phyloP scores from a whole-genome alignment of 2,113 vertebrate species.

The Siniperca knerii region DNA sequence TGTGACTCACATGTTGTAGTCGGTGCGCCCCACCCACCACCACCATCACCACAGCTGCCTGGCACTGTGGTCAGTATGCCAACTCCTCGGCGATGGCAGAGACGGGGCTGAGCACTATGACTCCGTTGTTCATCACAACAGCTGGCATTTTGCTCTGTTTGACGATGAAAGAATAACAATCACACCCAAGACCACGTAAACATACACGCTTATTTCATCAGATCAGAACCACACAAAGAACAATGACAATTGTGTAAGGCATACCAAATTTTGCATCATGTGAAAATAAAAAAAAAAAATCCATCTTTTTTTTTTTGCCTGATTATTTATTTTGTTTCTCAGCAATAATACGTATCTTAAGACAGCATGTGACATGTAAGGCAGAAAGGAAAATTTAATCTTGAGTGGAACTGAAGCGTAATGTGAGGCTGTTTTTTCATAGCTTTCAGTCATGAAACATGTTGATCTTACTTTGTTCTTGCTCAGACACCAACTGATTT shows the following conservation, averaged over 20 bases:
- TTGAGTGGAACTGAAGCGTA: background rate
- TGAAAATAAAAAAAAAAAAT: background rate
- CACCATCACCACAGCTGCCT: slow-evolving; percentile 45
- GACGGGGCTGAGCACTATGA: slow-evolving; percentile 51
- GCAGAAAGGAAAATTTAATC: background rate
- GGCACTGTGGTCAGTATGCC: slow-evolving; percentile 27
- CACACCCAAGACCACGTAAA: slow-evolving; percentile 6
- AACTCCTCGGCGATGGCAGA: slow-evolving; percentile 48
- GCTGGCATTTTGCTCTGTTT: slow-evolving; percentile 36
- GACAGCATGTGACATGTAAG: background rate
- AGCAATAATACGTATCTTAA: background rate
- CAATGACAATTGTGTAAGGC: background rate
- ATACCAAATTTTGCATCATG: background rate
- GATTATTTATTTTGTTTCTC: slow-evolving; percentile 55
- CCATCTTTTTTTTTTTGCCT: background rate
- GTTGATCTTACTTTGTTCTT: slow-evolving; percentile 1
- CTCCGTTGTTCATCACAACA: slow-evolving; percentile 60
- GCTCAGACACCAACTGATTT: background rate
- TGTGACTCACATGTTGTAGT: slow-evolving; percentile 26
- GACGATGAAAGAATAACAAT: slow-evolving; percentile 20
- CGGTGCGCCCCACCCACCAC: background rate
- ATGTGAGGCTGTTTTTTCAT: background rate
- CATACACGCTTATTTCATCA: slow-evolving; percentile 34
- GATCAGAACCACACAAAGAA: background rate
- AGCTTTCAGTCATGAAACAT: slow-evolving; percentile 14